A percentile compares a stretch with the other conserved stretches of the same genome.
Conservation (phyloP, 2,797 vertebrate genomes). For the Micromesistius poutassou region DNA sequence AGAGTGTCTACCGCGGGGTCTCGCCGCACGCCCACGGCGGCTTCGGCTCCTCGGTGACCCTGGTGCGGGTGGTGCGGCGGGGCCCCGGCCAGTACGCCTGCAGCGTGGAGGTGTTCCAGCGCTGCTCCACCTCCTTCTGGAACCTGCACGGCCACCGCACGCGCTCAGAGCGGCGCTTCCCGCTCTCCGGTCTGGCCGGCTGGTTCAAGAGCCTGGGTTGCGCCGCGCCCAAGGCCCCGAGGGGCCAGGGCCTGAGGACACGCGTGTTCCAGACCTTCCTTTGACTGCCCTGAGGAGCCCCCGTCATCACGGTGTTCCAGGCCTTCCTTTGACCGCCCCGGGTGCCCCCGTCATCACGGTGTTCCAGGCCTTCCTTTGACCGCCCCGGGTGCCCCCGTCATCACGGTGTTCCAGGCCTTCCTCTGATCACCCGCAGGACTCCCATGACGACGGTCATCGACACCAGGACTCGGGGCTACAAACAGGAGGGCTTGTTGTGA, state of each 20-base stretch:
- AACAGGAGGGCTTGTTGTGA: too few relatives aligned
- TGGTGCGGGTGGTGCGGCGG: conserved; percentile 63
- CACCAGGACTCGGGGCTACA: too few relatives aligned
- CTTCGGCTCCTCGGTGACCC: conserved; percentile 61
- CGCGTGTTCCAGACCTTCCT: conserved; percentile 74
- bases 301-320: too few relatives aligned
- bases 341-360: too few relatives aligned
- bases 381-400: too few relatives aligned
- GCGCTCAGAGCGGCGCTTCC: conserved; percentile 36
- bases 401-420: conserved; percentile 75
- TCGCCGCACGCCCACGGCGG: conserved; percentile 54
- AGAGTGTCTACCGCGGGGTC: conserved; percentile 61
- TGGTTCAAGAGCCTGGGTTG: conserved; percentile 61
- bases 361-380: conserved; percentile 75
- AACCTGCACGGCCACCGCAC: conserved; percentile 51
- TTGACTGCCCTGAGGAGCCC: too few relatives aligned
- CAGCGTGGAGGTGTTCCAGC: conserved; percentile 68
- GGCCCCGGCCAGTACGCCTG: conserved; percentile 59
- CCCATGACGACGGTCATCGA: background rate
- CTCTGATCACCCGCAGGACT: conserved; percentile 51
- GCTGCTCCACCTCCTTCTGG: conserved; percentile 70
- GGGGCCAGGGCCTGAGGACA: conserved; percentile 59
- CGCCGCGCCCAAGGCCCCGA: conserved; percentile 48
- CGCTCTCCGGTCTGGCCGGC: conserved; percentile 39
- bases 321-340: conserved; percentile 70